Base-by-base conservation (phyloP, 2,888 invertebrate genomes). In the Thecocarcelia acutangulata region DNA sequence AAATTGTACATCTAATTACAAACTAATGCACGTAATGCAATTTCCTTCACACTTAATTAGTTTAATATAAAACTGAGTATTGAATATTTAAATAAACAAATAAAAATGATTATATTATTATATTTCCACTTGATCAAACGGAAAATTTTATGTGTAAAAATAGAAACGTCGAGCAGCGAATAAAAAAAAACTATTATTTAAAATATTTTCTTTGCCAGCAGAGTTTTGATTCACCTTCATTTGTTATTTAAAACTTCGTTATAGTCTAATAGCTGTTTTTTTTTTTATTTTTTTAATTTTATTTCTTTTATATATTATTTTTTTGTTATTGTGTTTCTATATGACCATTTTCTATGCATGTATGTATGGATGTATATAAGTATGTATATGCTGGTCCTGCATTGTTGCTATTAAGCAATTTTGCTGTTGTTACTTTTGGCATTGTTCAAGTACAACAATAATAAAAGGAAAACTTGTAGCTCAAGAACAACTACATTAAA, bases 161-260 rank as follows among this genome's bases (percentile, higher is more conserved):
- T 12, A 58, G 37, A 69, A 48, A 8, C 3, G 33, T 33, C 1
- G 1, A 24, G 4, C 21, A 52, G 0, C 5, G 33, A 33, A 8
- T 24, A 33, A 54, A 28, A 12, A 28, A 21, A 42, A 40, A 17
- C 11, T 0, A 9, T 1, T 9, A 2, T 3, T 19, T 1, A 28
- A 52, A 59, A 12, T 33, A 9, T 33, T 59, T 59, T 59, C 15
- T 58, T 44, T n/a, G 33, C 13, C 19, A 37, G 21, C 17, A 59
- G 21, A 42, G 40, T 50, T 17, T 19, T 61, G 64, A 50, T 63
- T 77, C 70, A 70, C 69, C 69, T 77, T 77, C 77, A 70, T 63
- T 77, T 70, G 69, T 70, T 70, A 77, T 77, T 77, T 63, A 70
- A 64, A 77, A 63, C 59, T 75, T 21, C 58, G 59, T 75, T 75